Evolutionary conservation across 2,888 invertebrate genomes (phyloP).

Genomic region (Chaetogeoica ovagalla): DNA sequence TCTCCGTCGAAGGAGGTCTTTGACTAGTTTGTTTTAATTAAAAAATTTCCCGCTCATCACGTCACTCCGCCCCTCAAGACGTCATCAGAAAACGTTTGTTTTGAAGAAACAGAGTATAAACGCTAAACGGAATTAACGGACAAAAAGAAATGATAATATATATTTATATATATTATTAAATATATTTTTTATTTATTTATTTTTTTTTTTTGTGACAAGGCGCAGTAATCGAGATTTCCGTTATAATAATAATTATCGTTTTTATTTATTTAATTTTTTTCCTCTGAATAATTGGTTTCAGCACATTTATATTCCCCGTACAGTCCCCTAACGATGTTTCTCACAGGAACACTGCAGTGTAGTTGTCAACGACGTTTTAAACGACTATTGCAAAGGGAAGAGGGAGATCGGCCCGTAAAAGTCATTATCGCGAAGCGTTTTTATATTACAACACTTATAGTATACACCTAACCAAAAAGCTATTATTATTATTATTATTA

Average conservation of each 20-base stretch:
- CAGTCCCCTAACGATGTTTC: conserved; percentile 3
- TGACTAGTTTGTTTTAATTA: conserved; percentile 28
- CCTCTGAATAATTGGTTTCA: conserved; percentile 10
- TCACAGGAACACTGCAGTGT: not conserved
- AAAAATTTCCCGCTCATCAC: not conserved
- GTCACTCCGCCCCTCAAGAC: too few relatives aligned
- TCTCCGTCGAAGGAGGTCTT: not conserved
- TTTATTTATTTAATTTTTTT: conserved; percentile 4
- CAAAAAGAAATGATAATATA: not conserved
- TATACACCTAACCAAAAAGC: not conserved
- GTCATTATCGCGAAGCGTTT: conserved; percentile 21
- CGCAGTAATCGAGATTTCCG: conserved; percentile 20
- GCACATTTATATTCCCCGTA: not conserved
- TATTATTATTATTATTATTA: too few relatives aligned
- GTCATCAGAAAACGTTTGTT: not conserved
- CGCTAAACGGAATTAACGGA: not conserved
- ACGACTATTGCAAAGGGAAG: conserved; percentile 22
- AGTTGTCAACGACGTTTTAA: conserved; percentile 28
- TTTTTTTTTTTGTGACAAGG: conserved; percentile 1
- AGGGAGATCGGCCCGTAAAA: not conserved
- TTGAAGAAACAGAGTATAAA: not conserved
- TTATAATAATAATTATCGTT: not conserved
- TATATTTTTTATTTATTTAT: too few relatives aligned
- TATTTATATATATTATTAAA: not conserved
- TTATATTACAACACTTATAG: conserved; percentile 21